These are phyloP conservation scores for Montipora foliosa DNA, from an alignment of 64 coral and sea anemone genomes.

Conservation along the genomic window DNA sequence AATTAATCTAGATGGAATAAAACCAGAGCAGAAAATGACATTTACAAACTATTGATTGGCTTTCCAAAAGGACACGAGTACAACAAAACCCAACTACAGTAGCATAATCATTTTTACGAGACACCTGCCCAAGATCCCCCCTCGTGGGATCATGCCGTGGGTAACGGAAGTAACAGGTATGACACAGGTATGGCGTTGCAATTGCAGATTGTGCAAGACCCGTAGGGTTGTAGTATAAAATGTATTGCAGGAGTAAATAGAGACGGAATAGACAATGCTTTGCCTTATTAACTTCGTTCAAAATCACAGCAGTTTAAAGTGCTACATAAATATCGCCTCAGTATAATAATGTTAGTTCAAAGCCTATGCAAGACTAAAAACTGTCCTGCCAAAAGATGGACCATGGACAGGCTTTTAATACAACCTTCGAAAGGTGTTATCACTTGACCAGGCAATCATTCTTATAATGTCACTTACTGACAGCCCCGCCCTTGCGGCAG, in stretches of 20 bases:
- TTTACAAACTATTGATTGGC: no score
- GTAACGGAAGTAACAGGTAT: no score
- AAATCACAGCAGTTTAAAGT: slow-evolving; percentile 22
- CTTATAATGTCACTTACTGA: slow-evolving; percentile 48
- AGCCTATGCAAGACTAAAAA: slow-evolving; percentile 35
- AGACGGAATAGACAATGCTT: slow-evolving; percentile 75
- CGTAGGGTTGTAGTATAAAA: slow-evolving; percentile 63
- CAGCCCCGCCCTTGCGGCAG: slow-evolving; percentile 9
- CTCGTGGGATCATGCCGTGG: no score
- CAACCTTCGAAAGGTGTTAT: slow-evolving; percentile 39
- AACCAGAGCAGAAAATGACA: no score
- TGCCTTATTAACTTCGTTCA: slow-evolving; percentile 56
- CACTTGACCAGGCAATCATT: slow-evolving; percentile 34
- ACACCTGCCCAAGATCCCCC: no score
- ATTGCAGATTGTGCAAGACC: slow-evolving; percentile 73
- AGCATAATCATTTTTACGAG: no score
- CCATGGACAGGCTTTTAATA: slow-evolving; percentile 50
- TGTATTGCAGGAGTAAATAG: slow-evolving; percentile 61
- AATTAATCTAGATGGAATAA: no score
- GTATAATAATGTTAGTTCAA: slow-evolving; percentile 58
- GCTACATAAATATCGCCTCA: slow-evolving; percentile 64
- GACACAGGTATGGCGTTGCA: not conserved
- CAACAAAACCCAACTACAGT: no score
- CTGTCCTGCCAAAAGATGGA: slow-evolving; percentile 36
- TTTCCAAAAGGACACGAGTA: no score